Evolutionary conservation across 1,140 invertebrate genomes (phyloP).

Genomic region (Drosophila pseudoobscura): DNA sequence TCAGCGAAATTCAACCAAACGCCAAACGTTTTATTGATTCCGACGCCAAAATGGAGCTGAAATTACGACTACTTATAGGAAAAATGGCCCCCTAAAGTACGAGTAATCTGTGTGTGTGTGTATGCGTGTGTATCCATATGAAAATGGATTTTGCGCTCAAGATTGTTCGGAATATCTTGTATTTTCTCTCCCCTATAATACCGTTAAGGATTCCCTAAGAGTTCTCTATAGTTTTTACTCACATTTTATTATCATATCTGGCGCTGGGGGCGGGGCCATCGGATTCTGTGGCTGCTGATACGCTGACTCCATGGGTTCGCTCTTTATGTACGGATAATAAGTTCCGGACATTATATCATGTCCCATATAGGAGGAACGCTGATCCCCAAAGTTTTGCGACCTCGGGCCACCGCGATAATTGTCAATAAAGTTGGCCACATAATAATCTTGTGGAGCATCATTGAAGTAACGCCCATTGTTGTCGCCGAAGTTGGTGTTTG

Average conservation of each 20-base stretch:
- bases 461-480: conserved; percentile 4
- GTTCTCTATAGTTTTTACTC: conserved; percentile 22
- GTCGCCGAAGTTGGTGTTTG: conserved; percentile 10
- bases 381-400: too few species aligned
- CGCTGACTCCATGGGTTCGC: conserved; percentile 56
- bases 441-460: conserved; percentile 4
- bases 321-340: conserved; percentile 76
- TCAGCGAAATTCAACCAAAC: conserved; percentile 63
- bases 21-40: conserved; percentile 74
- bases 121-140: conserved; percentile 13
- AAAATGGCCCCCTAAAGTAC: conserved; percentile 36
- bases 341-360: conserved; percentile 54
- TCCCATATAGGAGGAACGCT: conserved; percentile 48
- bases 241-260: conserved; percentile 76
- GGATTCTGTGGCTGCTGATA: conserved; percentile 45
- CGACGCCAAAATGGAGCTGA: conserved; percentile 63
- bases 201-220: too few species aligned
- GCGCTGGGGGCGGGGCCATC: conserved; percentile 70
- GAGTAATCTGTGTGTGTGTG: conserved; percentile 5
- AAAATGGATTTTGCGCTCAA: conserved; percentile 22
- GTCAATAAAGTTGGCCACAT: too few species aligned
- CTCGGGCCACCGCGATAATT: too few species aligned
- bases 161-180: not conserved
- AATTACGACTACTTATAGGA: conserved; percentile 60
- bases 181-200: conserved; percentile 2